Evolutionary conservation across 2,797 vertebrate genomes (phyloP), one percentile per base, ranked within the genome.

Genomic region (Psittacula derbiana): DNA sequence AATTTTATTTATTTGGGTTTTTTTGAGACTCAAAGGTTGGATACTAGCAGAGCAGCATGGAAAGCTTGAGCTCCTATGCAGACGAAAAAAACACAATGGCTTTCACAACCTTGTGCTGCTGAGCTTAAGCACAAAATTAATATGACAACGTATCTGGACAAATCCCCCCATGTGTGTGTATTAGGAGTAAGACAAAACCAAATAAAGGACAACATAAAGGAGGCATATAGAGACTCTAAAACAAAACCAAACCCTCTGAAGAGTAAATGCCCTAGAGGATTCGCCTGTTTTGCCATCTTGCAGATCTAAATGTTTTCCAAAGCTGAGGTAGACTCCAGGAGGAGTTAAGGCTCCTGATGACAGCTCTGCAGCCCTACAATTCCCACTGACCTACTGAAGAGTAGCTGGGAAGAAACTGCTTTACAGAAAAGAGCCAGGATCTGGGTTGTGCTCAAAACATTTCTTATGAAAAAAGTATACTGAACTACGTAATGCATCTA

Each of bases 161-260:
- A 92, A 75, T 10, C 16, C 25, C 38, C 64, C 46, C 16, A 28
- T 0, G 1, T 6, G 11, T 0, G 1, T 11, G 6, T 4, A 10
- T 33, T 20, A 52, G 15, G 25, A 64, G 46, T 2, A 67, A 52
- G n/a, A 76, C 28, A 81, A 66, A 86, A 86, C 11, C 12, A n/a
- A 71, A 36, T 24, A 58, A 36, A 58, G 55, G 16, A 43, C 38
- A 60, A 33, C 8, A 21, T 16, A 36, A 55, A 71, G 55, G 28
- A 74, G 27, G 38, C 8, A 64, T 1, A 28, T 0, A 43, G 20
- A 71, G 6, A 53, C 12, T 28, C 40, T 53, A 43, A 72, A 81
- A 40, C 6, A 21, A 82, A 61, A 44, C 10, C 19, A 64, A 52
- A 18, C 10, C 5, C n/a, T 75, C 43, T 62, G 41, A 81, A 73